Conservation (phyloP, 2,113 vertebrate species). For the Phylloscopus trochilus region DNA sequence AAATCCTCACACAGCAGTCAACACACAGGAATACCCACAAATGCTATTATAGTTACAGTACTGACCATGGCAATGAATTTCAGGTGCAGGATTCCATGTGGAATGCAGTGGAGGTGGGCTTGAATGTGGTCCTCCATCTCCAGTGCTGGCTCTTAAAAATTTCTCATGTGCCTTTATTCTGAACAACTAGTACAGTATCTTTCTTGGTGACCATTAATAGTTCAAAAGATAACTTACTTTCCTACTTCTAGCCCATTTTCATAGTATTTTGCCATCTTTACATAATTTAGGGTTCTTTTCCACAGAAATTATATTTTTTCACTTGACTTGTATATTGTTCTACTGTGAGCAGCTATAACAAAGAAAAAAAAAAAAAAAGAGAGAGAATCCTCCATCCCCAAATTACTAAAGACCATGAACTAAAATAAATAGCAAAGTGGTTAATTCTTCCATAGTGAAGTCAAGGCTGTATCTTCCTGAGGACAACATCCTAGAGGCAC, state of each 20-base stretch:
- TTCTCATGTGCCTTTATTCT: not conserved
- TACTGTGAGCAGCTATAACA: not conserved
- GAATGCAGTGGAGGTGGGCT: not conserved
- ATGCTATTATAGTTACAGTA: rapidly evolving
- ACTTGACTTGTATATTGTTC: not conserved
- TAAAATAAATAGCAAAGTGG: not conserved
- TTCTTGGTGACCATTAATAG: not conserved
- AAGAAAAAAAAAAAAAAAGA: not conserved
- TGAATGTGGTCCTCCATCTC: not conserved
- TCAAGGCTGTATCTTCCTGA: not conserved
- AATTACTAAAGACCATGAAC: not conserved
- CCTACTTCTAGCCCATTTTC: not conserved
- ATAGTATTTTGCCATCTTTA: not conserved
- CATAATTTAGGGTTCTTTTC: not conserved
- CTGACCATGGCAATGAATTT: not conserved
- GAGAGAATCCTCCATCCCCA: not conserved
- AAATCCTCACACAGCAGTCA: rapidly evolving
- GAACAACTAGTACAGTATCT: not conserved
- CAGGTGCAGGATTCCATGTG: rapidly evolving
- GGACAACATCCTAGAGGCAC: not conserved
- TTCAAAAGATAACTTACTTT: not conserved
- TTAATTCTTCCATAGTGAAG: not conserved
- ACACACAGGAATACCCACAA: not conserved
- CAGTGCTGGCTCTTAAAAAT: not conserved
- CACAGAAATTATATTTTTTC: not conserved